Percentiles rank a stretch among this genome's conserved stretches.
Conservation (phyloP, 2,113 vertebrate genomes). For the Hypanus sabinus region DNA sequence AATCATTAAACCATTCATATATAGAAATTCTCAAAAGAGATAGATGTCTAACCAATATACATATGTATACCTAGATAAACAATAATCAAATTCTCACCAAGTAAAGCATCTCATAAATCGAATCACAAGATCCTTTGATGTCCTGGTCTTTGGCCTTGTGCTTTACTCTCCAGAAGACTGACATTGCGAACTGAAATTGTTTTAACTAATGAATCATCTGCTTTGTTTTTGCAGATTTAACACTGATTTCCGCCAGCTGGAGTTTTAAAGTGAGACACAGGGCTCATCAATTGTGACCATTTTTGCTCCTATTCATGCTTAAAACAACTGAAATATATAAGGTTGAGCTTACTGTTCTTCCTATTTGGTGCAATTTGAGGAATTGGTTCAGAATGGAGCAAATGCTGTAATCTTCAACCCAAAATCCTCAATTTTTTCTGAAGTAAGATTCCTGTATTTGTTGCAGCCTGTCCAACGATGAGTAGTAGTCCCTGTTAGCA, state of each 20-base stretch:
- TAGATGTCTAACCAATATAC: background rate
- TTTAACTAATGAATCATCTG: background rate
- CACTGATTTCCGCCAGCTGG: background rate
- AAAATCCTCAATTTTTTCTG: constrained; percentile 34
- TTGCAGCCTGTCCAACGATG: constrained; percentile 20
- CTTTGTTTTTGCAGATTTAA: background rate
- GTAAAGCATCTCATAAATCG: constrained; percentile 69
- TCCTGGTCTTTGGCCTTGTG: constrained; percentile 47
- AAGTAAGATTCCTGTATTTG: constrained; percentile 33
- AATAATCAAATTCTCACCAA: constrained; percentile 65
- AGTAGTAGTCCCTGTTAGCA: background rate
- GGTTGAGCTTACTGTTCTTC: constrained; percentile 15
- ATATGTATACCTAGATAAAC: background rate
- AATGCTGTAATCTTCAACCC: constrained; percentile 32
- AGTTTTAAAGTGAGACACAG: background rate
- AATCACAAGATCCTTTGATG: constrained; percentile 61
- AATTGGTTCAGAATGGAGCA: constrained; percentile 28
- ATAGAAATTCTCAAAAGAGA: background rate
- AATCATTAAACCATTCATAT: background rate
- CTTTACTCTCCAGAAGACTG: constrained; percentile 53
- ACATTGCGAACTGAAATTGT: constrained; percentile 47
- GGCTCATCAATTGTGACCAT: background rate
- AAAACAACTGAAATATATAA: background rate
- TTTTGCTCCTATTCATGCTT: constrained; percentile 13
- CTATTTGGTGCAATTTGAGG: background rate